Conservation (phyloP, 2,888 invertebrate species). For the Pegoplata infirma region DNA sequence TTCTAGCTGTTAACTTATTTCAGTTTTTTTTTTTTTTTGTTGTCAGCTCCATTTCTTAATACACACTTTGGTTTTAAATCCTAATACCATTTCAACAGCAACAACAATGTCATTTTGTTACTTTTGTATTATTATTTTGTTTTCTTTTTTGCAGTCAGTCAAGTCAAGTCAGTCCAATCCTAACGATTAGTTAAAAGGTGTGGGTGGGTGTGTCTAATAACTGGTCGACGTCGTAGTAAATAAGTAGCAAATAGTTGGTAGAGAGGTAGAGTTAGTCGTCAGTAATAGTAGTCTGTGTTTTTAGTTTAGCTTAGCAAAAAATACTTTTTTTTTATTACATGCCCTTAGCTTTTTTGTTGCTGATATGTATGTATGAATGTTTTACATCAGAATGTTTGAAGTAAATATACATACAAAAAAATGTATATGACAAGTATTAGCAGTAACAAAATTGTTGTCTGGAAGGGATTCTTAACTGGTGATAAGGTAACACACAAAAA, state of each 20-base stretch:
- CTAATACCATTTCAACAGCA: constrained; percentile 10
- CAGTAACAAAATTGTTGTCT: not conserved
- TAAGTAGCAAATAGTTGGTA: not conserved
- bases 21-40: too few relatives aligned
- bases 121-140: constrained; percentile 38
- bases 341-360: not conserved
- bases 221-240: constrained; percentile 28
- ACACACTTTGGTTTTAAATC: constrained; percentile 15
- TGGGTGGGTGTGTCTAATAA: constrained; percentile 61
- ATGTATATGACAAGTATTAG: not conserved
- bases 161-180: too few relatives aligned
- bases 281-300: not conserved
- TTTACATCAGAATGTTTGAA: not conserved
- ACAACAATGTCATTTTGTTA: constrained; percentile 46
- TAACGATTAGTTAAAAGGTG: constrained; percentile 46
- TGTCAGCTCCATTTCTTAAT: not conserved
- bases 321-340: constrained; percentile 20
- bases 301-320: not conserved
- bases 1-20: not conserved
- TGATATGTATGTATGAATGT: not conserved
- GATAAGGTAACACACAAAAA: too few relatives aligned
- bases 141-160: constrained; percentile 21
- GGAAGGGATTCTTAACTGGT: not conserved
- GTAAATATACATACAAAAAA: too few relatives aligned
- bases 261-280: too few relatives aligned